phyloP scores from a whole-genome alignment of 92 coral and sea anemone genomes.

The Scolanthus callimorphus region DNA sequence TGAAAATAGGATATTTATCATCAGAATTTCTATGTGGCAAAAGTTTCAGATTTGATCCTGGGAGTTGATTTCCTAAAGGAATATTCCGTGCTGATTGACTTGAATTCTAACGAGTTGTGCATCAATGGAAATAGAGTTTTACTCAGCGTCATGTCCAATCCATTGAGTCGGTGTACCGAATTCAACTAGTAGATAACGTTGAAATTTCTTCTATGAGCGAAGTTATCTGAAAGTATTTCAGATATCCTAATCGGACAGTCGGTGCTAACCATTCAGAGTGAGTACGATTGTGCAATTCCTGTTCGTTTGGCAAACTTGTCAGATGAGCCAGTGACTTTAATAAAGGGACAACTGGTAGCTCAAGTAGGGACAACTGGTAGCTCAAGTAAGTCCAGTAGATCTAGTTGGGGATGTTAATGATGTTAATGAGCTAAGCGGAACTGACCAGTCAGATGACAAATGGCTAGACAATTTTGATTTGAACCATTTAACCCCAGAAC shows the following conservation, averaged over 20 bases:
- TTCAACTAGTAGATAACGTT: not conserved
- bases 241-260: not conserved
- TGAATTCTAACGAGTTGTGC: not conserved
- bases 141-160: not conserved
- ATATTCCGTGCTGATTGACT: conserved; percentile 9
- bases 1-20: conserved; percentile 14
- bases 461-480: conserved; percentile 6
- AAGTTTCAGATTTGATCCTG: conserved; percentile 6
- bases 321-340: not conserved
- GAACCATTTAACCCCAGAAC: not conserved
- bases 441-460: too few species aligned
- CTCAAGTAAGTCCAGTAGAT: not conserved
- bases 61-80: conserved; percentile 8
- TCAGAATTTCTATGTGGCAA: conserved; percentile 7
- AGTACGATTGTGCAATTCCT: not conserved
- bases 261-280: not conserved
- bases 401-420: not conserved
- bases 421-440: too few species aligned
- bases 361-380: not conserved
- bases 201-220: conserved; percentile 5
- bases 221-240: conserved; percentile 7
- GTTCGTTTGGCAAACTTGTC: not conserved
- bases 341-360: not conserved
- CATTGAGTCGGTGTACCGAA: conserved; percentile 9
- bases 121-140: not conserved